A percentile compares a stretch with the other conserved stretches of the same genome.
phyloP scores from a whole-genome alignment of 92 coral and sea anemone genomes.

The Blastomussa wellsi region DNA sequence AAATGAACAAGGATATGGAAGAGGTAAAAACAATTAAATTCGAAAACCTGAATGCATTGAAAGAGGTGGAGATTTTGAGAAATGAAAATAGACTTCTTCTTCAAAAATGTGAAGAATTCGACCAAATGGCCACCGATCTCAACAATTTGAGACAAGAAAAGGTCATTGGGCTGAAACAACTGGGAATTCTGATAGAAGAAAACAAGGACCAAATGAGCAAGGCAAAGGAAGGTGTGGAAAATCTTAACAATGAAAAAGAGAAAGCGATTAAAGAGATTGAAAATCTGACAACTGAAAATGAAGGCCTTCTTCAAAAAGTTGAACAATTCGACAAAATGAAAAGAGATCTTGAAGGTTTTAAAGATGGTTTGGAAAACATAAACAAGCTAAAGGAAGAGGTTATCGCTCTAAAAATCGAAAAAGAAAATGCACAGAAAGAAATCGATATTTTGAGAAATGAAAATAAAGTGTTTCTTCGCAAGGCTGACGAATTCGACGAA shows the following conservation, averaged over 20 bases:
- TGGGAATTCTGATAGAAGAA: conserved; percentile 7
- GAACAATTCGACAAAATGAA: conserved; percentile 7
- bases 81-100: conserved; percentile 8
- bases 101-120: conserved; percentile 21
- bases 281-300: conserved; percentile 6
- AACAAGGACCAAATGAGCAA: not conserved
- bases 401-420: conserved; percentile 19
- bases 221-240: not conserved
- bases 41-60: conserved; percentile 21
- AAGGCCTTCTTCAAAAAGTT: not conserved
- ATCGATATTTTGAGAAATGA: conserved; percentile 16
- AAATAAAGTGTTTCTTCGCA: not conserved
- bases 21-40: conserved; percentile 10
- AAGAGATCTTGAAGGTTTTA: not conserved
- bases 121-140: conserved; percentile 6
- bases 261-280: not conserved
- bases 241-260: conserved; percentile 12
- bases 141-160: conserved; percentile 14
- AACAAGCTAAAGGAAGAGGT: not conserved
- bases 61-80: conserved; percentile 17
- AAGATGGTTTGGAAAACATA: not conserved
- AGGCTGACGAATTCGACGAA: conserved; percentile 1
- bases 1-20: conserved; percentile 3
- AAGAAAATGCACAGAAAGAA: not conserved
- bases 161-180: not conserved